These are phyloP conservation scores for Onychomys arenicola DNA, from an alignment of 2,797 vertebrate species.

Conservation along the genomic window DNA sequence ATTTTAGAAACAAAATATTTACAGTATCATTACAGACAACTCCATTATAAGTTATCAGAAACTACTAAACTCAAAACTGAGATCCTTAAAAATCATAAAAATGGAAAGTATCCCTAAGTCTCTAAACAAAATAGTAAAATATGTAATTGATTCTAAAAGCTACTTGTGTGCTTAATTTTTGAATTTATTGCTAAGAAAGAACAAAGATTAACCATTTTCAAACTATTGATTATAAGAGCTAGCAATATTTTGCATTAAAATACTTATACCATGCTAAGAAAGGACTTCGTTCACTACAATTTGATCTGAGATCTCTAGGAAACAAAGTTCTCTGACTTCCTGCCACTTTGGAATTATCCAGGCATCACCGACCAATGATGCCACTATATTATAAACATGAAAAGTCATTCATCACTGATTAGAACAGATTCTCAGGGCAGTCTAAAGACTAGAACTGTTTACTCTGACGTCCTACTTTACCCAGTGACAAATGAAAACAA, in stretches of 20 bases:
- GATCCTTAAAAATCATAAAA: background rate
- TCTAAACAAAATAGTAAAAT: constrained; percentile 14
- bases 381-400: background rate
- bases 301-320: background rate
- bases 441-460: background rate
- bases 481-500: constrained; percentile 59
- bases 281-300: background rate
- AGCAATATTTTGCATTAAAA: background rate
- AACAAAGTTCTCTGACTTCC: background rate
- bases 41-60: background rate
- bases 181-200: constrained; percentile 33
- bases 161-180: background rate
- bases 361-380: background rate
- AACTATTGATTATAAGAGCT: background rate
- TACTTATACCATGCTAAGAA: constrained; percentile 41
- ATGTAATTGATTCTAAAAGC: background rate
- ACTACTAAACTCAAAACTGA: background rate
- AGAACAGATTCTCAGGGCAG: background rate
- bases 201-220: background rate
- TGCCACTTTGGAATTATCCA: background rate
- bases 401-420: background rate
- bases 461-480: background rate
- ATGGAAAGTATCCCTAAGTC: background rate
- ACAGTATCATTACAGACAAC: background rate
- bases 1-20: background rate